Conservation (phyloP, 35 echinoderm and acorn worm genomes). For the Eucidaris tribuloides region DNA sequence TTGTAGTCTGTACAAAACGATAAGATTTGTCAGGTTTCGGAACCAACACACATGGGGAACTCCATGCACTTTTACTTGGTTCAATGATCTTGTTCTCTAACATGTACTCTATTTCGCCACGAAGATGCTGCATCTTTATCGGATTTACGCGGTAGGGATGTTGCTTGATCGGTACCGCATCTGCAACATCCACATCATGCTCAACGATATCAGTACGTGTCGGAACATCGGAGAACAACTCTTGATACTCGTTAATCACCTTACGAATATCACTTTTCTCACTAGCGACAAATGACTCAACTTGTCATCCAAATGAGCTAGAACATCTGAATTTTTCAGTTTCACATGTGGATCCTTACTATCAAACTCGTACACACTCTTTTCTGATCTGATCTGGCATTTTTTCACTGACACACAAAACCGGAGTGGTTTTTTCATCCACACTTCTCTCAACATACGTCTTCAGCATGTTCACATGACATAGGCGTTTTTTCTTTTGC, state of each 20-base stretch:
- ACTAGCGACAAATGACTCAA: conserved; percentile 27
- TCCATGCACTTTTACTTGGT: conserved; percentile 52
- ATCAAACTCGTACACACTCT: not conserved
- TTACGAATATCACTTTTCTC: conserved; percentile 34
- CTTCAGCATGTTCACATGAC: too few species aligned
- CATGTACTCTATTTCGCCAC: conserved; percentile 68
- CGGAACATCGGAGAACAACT: conserved; percentile 59
- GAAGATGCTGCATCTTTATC: conserved; percentile 33
- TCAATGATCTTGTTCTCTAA: conserved; percentile 63
- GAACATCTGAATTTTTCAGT: conserved; percentile 47
- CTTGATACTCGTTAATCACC: conserved; percentile 8
- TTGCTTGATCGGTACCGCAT: conserved; percentile 55
- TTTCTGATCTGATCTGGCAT: too few species aligned
- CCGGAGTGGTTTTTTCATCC: not conserved
- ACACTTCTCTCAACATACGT: not conserved
- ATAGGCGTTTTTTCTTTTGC: too few species aligned
- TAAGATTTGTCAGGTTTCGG: conserved; percentile 43
- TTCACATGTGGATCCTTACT: not conserved
- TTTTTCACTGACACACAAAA: not conserved
- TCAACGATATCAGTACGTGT: conserved; percentile 17
- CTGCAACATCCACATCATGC: conserved; percentile 68
- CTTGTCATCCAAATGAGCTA: conserved; percentile 34
- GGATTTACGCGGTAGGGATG: conserved; percentile 65
- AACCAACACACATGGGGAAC: conserved; percentile 49
- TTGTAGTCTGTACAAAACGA: conserved; percentile 67